A percentile compares a stretch with the other conserved stretches of the same genome.
phyloP scores from a whole-genome alignment of 2,113 vertebrate genomes.

The Tupaia chinensis region DNA sequence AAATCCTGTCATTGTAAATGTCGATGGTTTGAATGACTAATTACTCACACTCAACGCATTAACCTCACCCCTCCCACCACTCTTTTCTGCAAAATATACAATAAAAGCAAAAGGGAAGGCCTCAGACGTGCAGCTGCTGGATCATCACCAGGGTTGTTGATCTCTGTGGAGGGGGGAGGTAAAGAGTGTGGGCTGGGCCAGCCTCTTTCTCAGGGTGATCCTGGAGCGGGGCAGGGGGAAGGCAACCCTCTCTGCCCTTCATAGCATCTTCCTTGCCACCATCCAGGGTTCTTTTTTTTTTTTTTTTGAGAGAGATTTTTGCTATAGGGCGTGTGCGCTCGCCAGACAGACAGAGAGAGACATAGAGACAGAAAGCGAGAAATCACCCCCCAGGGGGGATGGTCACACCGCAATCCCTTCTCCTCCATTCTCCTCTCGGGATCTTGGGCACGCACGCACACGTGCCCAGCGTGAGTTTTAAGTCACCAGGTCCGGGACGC shows the following conservation, averaged over 20 bases:
- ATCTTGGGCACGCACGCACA: too few species aligned
- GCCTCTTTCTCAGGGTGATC: constrained; percentile 21
- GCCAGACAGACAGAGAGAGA: too few species aligned
- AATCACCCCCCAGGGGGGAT: too few species aligned
- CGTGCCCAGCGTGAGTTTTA: too few species aligned
- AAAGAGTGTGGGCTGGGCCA: constrained; percentile 1
- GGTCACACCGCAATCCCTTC: too few species aligned
- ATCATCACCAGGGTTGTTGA: constrained; percentile 49
- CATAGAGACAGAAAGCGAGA: too few species aligned
- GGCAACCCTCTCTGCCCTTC: neutral
- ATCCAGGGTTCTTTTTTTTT: neutral
- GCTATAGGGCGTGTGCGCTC: too few species aligned
- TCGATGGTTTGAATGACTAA: constrained; percentile 79
- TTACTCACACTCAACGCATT: constrained; percentile 78
- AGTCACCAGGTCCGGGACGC: too few species aligned
- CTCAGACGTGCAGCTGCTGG: constrained; percentile 67
- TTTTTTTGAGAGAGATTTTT: too few species aligned
- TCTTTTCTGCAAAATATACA: constrained; percentile 67
- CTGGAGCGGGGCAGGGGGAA: neutral
- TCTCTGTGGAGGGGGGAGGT: constrained; percentile 7
- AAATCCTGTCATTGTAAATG: constrained; percentile 79
- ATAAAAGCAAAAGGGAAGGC: constrained; percentile 71
- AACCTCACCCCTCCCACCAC: constrained; percentile 72
- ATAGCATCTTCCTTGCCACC: neutral
- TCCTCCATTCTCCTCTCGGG: too few species aligned